Base-by-base conservation (phyloP, 2,113 vertebrate species). In the Gopherus evgoodei region DNA sequence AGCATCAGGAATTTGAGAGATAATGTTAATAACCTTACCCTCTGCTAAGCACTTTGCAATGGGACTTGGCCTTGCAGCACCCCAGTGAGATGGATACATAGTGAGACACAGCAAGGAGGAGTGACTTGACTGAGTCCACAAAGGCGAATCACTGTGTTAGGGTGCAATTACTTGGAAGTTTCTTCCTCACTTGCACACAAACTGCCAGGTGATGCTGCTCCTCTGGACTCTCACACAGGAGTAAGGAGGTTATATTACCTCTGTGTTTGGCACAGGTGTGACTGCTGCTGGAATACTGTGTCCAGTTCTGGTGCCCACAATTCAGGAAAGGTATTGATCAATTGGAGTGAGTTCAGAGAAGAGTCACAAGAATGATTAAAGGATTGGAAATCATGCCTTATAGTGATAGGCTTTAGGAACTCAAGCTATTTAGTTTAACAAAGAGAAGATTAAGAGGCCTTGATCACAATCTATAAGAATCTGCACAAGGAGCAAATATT, bases 191-290 rank as follows among this genome's bases (percentile, higher is more conserved):
- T 91, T 91, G 47, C 92, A 59, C 50, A n/a, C 25, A 78, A 75
- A 79, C 91, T 81, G 88, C 50, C 65, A 27, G 83, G 57, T 93
- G 93, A 75, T 80, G 76, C 75, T 81, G 75, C 79, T 96, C 85
- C 94, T 50, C 24, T 72, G n/a, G n/a, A 21, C 19, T 17, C 19
- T 35, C 5, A 5, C 21, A 21, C n/a, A 38, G 35, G 19, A 38
- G n/a, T 9, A 72, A 72, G 9, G 65, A 38, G 5, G 17, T n/a
- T n/a, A n/a, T 69, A n/a, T 21, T 69, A n/a, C 62, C 62, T 69
- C 8, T 17, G 2, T 38, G 57, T 31, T 62, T 62, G n/a, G 35
- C 35, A 38, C n/a, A 21, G n/a, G n/a, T 38, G n/a, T 38, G 35
- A 38, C 19, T 38, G 65, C 65, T 72, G n/a, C 65, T 38, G 65